Base-by-base conservation (phyloP, 2,113 vertebrate genomes). In the Hylia prasina region DNA sequence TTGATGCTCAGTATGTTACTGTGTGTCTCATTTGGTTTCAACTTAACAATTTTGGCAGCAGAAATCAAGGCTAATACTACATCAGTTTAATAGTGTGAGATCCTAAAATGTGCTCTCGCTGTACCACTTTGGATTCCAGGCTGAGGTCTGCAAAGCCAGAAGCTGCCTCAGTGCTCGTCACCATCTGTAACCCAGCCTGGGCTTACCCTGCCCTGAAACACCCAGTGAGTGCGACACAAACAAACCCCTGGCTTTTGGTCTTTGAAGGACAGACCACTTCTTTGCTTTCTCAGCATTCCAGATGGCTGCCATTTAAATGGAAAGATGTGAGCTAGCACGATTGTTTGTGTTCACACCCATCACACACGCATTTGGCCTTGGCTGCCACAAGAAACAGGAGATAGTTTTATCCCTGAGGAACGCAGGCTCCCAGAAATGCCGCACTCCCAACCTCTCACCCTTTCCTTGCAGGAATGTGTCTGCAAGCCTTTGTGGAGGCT, bases 401-500 rank as follows among this genome's bases (percentile, higher is more conserved):
- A 2, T 1, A 5, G 6, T 2, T 1, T 33, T 13, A 4, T 9
- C 10, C 30, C 51, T 9, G 9, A 35, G 23, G 71, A 37, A 20
- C 0, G 50, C 25, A 11, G 50, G 68, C 71, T 39, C 44, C 48
- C 37, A 10, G 70, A 9, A 51, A 11, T 20, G 4, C 42, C 14
- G 6, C 25, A 14, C 48, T 47, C 1, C 15, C 21, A 2, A 3
- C 65, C 84, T 96, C 53, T 87, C 21, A 37, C 69, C 88, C 80
- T 82, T 40, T 58, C 44, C 85, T 94, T 94, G 42, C 97, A 99
- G 99, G 99, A 47, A 99, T 99, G 99, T 98, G 98, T 39, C 97
- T 99, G 53, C 99, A 99, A 68, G 99, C 99, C 1, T 99, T 99
- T 13, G 96, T 99, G 5, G 99, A 99, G 84, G 99, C 99, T 60